Conservation (phyloP, 2,888 invertebrate species). For the Caenorhabditis drosophilae region DNA sequence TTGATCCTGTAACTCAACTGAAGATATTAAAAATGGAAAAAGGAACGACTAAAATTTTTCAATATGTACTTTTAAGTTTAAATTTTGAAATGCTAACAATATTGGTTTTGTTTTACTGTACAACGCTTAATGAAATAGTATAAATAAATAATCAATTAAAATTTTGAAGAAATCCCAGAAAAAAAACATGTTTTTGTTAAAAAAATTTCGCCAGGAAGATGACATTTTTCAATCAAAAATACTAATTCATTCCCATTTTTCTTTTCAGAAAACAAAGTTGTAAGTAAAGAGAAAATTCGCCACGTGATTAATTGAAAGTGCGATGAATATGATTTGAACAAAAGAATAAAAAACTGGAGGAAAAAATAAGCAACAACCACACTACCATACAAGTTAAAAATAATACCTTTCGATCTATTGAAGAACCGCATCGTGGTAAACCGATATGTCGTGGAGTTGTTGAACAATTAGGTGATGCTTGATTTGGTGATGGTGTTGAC, state of each 20-base stretch:
- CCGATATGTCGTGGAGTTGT: slow-evolving; percentile 17
- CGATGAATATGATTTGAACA: background rate
- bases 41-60: no score
- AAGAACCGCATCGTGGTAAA: slow-evolving; percentile 28
- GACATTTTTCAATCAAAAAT: no score
- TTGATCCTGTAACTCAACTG: slow-evolving; percentile 23
- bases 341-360: background rate
- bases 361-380: slow-evolving; percentile 1
- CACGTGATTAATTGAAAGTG: background rate
- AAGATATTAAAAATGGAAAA: background rate
- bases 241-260: background rate
- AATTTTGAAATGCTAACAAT: no score
- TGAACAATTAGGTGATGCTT: slow-evolving; percentile 9
- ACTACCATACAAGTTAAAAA: no score
- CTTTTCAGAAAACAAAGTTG: no score
- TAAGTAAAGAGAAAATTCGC: background rate
- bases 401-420: slow-evolving; percentile 31
- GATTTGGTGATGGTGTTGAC: slow-evolving; percentile 20
- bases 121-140: no score
- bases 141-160: no score
- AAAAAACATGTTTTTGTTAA: no score
- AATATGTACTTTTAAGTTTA: no score
- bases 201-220: no score
- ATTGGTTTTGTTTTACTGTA: no score
- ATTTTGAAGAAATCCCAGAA: background rate